Conservation (phyloP, 2,113 vertebrate species). For the Dendropsophus ebraccatus region DNA sequence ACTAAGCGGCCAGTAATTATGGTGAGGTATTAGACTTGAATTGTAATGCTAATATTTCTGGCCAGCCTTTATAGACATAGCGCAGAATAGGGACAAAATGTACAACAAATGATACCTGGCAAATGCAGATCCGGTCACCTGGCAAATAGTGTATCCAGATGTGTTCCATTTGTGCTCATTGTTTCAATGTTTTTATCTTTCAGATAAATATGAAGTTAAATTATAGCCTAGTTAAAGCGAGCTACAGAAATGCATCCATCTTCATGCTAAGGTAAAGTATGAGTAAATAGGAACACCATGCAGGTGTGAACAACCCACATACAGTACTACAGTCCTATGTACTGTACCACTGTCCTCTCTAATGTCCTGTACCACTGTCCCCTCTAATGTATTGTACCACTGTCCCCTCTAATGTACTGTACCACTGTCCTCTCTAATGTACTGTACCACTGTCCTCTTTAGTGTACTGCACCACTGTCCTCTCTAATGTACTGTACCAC, state of each 20-base stretch:
- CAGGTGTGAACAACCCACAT: background rate
- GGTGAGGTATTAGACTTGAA: background rate
- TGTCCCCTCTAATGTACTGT: no score
- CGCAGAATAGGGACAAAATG: background rate
- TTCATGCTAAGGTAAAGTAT: conserved; percentile 47
- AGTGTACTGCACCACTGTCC: no score
- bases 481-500: no score
- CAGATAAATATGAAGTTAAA: conserved; percentile 16
- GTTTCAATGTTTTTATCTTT: background rate
- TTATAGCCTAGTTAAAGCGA: background rate
- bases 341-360: no score
- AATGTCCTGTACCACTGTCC: no score
- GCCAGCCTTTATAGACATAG: background rate
- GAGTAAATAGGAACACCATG: background rate
- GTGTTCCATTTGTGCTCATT: background rate
- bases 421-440: no score
- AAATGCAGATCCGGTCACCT: background rate
- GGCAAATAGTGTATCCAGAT: background rate
- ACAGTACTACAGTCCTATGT: no score
- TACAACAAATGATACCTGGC: background rate
- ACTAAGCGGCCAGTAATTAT: background rate
- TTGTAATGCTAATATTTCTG: background rate
- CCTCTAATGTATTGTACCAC: no score
- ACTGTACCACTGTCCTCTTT: no score
- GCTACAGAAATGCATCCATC: conserved; percentile 25